These are phyloP conservation scores for Trichosurus vulpecula DNA, from an alignment of 2,797 vertebrate species.

Conservation along the genomic window DNA sequence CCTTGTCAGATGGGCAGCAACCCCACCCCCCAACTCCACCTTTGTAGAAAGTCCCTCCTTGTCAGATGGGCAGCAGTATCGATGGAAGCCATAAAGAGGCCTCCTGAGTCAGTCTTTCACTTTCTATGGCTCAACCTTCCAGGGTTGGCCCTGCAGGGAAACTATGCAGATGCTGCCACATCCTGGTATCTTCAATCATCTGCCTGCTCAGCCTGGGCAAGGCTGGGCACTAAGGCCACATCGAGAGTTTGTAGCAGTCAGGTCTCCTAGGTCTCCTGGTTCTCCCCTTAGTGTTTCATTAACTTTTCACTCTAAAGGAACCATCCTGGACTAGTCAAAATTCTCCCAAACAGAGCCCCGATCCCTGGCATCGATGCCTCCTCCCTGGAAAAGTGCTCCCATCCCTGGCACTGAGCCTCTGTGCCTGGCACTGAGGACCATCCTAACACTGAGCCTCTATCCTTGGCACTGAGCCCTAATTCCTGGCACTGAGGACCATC, in stretches of 20 bases:
- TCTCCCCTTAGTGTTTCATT: rapidly evolving
- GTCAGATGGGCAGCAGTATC: conserved; percentile 60
- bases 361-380: not conserved
- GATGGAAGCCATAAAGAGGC: conserved; percentile 42
- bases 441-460: too few species aligned
- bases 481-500: too few species aligned
- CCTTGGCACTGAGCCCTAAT: too few species aligned
- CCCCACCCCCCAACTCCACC: not conserved
- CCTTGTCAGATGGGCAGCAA: too few species aligned
- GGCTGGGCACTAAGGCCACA: not conserved
- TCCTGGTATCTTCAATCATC: not conserved
- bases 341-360: not conserved
- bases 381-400: not conserved
- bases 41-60: conserved; percentile 55
- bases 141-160: not conserved
- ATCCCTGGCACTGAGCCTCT: too few species aligned
- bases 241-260: not conserved
- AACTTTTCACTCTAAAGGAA: not conserved
- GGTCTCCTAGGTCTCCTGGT: not conserved
- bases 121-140: too few species aligned
- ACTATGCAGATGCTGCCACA: not conserved
- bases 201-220: not conserved
- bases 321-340: not conserved
- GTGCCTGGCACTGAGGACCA: too few species aligned
- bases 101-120: not conserved